Conservation (phyloP, 2,888 invertebrate species). For the Megastigmus dorsalis region DNA sequence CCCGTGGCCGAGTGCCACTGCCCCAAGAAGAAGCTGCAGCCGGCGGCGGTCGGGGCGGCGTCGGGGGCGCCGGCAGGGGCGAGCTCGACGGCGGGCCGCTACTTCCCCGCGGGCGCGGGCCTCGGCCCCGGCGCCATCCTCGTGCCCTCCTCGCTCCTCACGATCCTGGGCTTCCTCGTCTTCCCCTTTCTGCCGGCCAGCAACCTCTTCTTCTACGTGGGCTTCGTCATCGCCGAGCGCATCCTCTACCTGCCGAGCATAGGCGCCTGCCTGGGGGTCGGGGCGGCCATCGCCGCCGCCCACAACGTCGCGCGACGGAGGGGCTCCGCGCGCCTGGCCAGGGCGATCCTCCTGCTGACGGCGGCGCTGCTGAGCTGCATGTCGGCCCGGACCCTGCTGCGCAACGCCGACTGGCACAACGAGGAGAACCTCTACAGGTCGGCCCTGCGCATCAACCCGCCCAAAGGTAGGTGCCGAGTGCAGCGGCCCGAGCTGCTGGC, state of each 20-base stretch:
- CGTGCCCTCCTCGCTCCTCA: slow-evolving; percentile 54
- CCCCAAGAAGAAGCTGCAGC: slow-evolving; percentile 62
- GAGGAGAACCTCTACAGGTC: slow-evolving; percentile 95
- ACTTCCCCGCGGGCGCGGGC: background rate
- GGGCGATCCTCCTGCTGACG: slow-evolving; percentile 73
- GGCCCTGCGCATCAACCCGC: slow-evolving; percentile 93
- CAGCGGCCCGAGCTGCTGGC: too few relatives aligned
- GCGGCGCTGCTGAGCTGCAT: slow-evolving; percentile 82
- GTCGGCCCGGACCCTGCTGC: slow-evolving; percentile 82
- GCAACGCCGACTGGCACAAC: slow-evolving; percentile 94
- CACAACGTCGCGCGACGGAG: slow-evolving; percentile 68
- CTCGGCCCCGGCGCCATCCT: slow-evolving; percentile 14
- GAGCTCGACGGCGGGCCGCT: background rate
- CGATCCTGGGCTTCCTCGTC: slow-evolving; percentile 80
- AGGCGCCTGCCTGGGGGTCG: slow-evolving; percentile 93
- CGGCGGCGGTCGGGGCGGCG: background rate
- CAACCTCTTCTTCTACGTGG: slow-evolving; percentile 97
- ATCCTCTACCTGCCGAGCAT: slow-evolving; percentile 97
- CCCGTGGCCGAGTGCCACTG: slow-evolving; percentile 75
- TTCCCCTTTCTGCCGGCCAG: slow-evolving; percentile 96
- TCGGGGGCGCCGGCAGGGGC: background rate
- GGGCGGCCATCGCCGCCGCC: slow-evolving; percentile 76
- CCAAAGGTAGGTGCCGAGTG: too few relatives aligned
- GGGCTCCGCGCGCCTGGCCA: slow-evolving; percentile 68
- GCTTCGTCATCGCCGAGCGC: slow-evolving; percentile 97